Conservation (phyloP, 2,113 vertebrate species). For the Smithornis capensis region DNA sequence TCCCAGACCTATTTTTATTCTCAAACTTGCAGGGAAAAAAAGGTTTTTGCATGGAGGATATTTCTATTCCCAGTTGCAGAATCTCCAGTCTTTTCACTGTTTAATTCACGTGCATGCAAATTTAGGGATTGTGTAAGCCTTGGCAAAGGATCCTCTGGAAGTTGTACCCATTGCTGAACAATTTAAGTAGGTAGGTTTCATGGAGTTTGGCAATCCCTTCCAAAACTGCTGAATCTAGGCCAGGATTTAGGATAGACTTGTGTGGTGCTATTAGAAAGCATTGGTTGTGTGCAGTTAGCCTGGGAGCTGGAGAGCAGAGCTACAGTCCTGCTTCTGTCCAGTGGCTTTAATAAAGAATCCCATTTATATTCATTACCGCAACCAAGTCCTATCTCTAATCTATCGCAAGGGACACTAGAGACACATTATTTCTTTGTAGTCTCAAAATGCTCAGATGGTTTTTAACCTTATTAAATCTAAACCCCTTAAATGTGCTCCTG, state of each 20-base stretch:
- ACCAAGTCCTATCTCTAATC: slow-evolving; percentile 44
- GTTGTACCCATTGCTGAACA: not conserved
- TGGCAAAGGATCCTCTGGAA: not conserved
- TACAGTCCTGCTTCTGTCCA: slow-evolving; percentile 38
- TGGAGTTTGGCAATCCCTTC: slow-evolving; percentile 26
- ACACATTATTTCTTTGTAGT: slow-evolving; percentile 60
- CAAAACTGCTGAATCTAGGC: slow-evolving; percentile 10
- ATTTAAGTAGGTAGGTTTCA: not conserved
- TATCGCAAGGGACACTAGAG: slow-evolving; percentile 47
- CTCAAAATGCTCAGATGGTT: slow-evolving; percentile 48
- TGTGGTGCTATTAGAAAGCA: not conserved
- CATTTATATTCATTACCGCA: slow-evolving; percentile 59
- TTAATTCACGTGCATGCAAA: slow-evolving; percentile 1
- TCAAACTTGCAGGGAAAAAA: not conserved
- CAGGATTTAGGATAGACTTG: slow-evolving; percentile 20
- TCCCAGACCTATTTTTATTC: not conserved
- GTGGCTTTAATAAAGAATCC: slow-evolving; percentile 59
- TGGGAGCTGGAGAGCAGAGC: slow-evolving; percentile 29
- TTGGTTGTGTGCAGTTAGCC: slow-evolving; percentile 3
- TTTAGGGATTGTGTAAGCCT: not conserved
- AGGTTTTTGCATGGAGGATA: not conserved
- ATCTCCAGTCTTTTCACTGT: not conserved
- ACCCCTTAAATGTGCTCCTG: slow-evolving; percentile 44
- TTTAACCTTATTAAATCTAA: slow-evolving; percentile 62
- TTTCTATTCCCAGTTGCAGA: not conserved